Evolutionary conservation across 2,113 vertebrate species (phyloP).

Genomic region (Mesocricetus auratus): DNA sequence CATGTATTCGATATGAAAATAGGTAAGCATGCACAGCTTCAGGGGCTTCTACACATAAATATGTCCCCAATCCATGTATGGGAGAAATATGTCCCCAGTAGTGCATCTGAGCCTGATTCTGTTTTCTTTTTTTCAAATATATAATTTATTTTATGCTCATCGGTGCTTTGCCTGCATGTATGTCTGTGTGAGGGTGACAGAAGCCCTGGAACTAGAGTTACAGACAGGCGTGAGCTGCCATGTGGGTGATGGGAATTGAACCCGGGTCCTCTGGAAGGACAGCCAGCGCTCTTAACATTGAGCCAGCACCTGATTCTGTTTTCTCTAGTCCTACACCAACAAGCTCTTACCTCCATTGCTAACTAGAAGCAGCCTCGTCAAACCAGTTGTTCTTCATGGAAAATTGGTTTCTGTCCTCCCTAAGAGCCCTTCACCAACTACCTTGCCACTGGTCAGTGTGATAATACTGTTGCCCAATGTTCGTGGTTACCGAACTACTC

Average conservation of each 20-base stretch:
- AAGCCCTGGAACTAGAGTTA: background rate
- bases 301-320: background rate
- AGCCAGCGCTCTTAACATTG: background rate
- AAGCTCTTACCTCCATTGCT: background rate
- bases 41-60: background rate
- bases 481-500: conserved; percentile 46
- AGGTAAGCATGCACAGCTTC: background rate
- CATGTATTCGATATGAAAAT: background rate
- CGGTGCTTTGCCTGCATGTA: background rate
- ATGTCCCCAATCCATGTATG: background rate
- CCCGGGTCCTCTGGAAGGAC: background rate
- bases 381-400: background rate
- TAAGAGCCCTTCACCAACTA: background rate
- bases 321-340: background rate
- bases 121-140: background rate
- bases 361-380: background rate
- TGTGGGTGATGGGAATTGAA: background rate
- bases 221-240: background rate
- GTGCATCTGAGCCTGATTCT: background rate
- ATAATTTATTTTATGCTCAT: background rate
- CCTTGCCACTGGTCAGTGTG: background rate
- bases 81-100: background rate
- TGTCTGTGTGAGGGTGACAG: background rate
- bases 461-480: background rate
- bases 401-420: background rate